Base-by-base conservation (phyloP, 2,797 vertebrate genomes). In the Gorsachius magnificus region DNA sequence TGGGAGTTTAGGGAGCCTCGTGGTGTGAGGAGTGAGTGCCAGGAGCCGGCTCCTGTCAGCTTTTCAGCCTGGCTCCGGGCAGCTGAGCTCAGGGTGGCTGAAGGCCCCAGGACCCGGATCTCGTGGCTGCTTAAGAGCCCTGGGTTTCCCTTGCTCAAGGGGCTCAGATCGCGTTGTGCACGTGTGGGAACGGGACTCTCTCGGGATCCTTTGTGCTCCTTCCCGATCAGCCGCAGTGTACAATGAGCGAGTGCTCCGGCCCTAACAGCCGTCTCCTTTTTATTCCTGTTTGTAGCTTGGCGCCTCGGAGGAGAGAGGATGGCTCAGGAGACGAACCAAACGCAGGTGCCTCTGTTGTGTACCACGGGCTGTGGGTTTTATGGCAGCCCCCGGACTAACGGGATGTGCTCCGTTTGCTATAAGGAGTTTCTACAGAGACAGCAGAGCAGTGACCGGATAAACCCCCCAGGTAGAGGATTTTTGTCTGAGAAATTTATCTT, bases 391-490 rank as follows among this genome's bases (percentile, higher is more conserved):
- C 98, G 99, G 74, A 99, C 98, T 98, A 99, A 99, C 45, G 99
- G 99, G 96, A 99, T 99, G 99, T 99, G 99, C 96, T 99, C 99
- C 5, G 98, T 99, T 93, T 99, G 99, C 98, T 99, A 99, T 65
- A 99, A 99, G 98, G 99, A 99, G 97, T 98, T 99, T 96, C 98
- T 99, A 77, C 99, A 99, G 98, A 98, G 99, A 91, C 99, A 99
- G 97, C 99, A 99, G 97, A 99, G 98, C 95, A 98, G 98, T 89
- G 99, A 99, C 68, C 97, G 99, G 93, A 98, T 98, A 94, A 99
- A 98, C 95, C 98, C 99, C 87, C 98, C 98, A 70, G 98, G 98
- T 98, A 98, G 98, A 96, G 75, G 31, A 29, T 10, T 85, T 89
- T 63, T 81, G 28, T 8, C 58, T 57, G 5, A 31, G 25, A 64